Conservation (phyloP, 2,113 vertebrate genomes). For the Lepus timidus region DNA sequence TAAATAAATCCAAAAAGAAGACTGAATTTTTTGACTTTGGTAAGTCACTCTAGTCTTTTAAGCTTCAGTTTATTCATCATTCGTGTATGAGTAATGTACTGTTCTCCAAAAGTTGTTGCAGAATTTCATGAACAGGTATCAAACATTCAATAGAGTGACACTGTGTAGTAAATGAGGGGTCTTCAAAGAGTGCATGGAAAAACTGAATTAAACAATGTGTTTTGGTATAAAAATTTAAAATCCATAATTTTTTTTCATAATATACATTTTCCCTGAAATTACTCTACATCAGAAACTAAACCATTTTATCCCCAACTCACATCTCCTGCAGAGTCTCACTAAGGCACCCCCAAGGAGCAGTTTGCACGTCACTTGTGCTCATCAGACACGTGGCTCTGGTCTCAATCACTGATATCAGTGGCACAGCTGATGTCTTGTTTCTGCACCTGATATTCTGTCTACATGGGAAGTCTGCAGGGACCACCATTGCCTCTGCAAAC, state of each 20-base stretch:
- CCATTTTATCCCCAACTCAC: not conserved
- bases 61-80: not conserved
- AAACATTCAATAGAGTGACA: not conserved
- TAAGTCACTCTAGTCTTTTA: not conserved
- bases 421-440: not conserved
- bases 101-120: not conserved
- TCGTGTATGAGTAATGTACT: no score
- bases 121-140: not conserved
- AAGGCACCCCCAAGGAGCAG: not conserved
- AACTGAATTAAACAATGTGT: no score
- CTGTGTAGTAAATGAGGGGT: no score
- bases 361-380: not conserved
- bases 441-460: not conserved
- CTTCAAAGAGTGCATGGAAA: no score
- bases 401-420: not conserved
- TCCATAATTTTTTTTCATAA: no score
- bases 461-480: not conserved
- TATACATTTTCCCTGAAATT: not conserved
- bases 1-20: not conserved
- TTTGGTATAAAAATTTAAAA: no score
- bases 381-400: not conserved
- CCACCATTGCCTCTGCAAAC: not conserved
- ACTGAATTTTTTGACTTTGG: not conserved
- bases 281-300: not conserved
- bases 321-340: not conserved